A percentile compares a stretch with the other conserved stretches of the same genome.
phyloP scores from a whole-genome alignment of 2,797 vertebrate species.

The Mareca penelope region DNA sequence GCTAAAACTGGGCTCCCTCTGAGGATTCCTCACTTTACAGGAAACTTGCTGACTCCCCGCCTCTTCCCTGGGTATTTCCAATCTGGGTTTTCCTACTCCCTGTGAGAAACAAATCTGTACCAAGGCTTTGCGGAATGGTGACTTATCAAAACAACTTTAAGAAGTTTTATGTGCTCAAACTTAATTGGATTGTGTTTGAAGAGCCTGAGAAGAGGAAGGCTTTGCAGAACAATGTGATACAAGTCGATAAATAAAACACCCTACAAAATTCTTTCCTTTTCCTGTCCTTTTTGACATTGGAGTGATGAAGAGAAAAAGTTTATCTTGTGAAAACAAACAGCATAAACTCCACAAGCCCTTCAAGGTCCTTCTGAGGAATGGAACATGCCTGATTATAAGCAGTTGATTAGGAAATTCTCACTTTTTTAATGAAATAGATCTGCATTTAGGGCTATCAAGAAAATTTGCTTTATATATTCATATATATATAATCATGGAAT shows the following conservation, averaged over 20 bases:
- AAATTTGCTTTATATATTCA: not conserved
- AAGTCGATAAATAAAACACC: not conserved
- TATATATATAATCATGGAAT: no score
- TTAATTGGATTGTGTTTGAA: not conserved
- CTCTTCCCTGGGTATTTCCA: not conserved
- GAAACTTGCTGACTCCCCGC: not conserved
- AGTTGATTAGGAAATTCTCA: no score
- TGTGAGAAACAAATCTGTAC: not conserved
- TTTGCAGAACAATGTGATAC: not conserved
- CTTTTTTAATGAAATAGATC: no score
- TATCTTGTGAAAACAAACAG: not conserved
- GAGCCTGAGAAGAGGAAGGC: not conserved
- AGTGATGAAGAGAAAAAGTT: not conserved
- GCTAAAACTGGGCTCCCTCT: not conserved
- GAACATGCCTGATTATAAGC: not conserved
- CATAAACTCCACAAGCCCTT: not conserved
- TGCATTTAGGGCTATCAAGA: not conserved
- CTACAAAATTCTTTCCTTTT: not conserved
- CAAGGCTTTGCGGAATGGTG: not conserved
- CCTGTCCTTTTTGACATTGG: not conserved
- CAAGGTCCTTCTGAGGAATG: not conserved
- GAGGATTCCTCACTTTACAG: not conserved
- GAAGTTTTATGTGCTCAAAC: not conserved
- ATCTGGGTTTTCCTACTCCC: not conserved
- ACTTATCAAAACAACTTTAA: not conserved